Conservation (phyloP, 1,140 invertebrate species). For the Lepidotrigona ventralis region DNA sequence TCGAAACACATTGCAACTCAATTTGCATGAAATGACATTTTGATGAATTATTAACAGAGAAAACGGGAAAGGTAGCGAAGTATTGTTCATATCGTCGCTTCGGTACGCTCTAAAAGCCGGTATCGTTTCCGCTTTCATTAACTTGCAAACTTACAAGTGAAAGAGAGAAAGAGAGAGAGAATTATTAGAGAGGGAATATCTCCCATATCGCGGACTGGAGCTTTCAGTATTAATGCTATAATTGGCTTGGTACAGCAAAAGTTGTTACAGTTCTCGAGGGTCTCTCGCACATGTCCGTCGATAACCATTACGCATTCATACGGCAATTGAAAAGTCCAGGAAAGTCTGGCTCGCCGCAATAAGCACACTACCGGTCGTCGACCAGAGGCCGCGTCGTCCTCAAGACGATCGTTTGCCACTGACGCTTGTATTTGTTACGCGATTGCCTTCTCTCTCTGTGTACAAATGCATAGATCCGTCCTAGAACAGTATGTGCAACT, state of each 20-base stretch:
- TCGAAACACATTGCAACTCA: background rate
- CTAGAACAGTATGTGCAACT: background rate
- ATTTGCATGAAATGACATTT: background rate
- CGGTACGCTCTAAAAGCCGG: background rate
- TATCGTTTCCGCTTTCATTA: conserved; percentile 49
- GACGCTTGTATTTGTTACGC: conserved; percentile 19
- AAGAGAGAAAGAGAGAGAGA: background rate
- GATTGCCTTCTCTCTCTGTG: background rate
- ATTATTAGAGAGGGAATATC: conserved; percentile 5
- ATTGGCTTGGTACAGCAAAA: conserved; percentile 29
- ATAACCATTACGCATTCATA: conserved; percentile 45
- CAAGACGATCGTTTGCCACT: conserved; percentile 14
- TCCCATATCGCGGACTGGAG: conserved; percentile 2
- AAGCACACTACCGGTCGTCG: conserved; percentile 3
- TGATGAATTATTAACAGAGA: conserved; percentile 4
- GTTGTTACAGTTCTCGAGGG: conserved; percentile 33
- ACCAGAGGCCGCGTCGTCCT: conserved; percentile 10
- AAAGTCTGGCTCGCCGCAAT: conserved; percentile 1
- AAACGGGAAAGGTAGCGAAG: background rate
- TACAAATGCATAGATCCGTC: background rate
- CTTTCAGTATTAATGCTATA: conserved; percentile 45
- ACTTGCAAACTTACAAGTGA: conserved; percentile 24
- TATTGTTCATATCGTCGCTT: background rate
- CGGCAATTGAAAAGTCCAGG: conserved; percentile 42
- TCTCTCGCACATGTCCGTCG: conserved; percentile 9